Evolutionary conservation across 53 echinoderm and acorn worm species (phyloP).

Genomic region (Mesocentrotus franciscanus): DNA sequence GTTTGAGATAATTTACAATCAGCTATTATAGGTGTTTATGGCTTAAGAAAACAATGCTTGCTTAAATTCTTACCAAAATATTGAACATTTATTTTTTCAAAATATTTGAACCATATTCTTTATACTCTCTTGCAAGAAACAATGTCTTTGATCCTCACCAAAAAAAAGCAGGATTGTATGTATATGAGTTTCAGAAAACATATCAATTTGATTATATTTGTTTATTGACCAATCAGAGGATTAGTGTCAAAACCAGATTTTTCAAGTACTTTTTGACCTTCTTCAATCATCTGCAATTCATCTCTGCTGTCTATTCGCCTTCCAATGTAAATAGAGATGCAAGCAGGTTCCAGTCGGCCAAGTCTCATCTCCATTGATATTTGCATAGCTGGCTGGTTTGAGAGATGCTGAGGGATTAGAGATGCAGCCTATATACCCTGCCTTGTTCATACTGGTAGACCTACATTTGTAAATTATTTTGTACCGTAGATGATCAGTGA

Average conservation of each 20-base stretch:
- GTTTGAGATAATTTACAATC: not conserved
- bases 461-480: too few species aligned
- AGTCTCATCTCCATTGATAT: conserved; percentile 1
- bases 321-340: conserved; percentile 31
- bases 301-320: conserved; percentile 30
- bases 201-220: too few species aligned
- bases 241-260: not conserved
- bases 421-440: not conserved
- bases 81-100: too few species aligned
- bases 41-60: not conserved
- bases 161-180: too few species aligned
- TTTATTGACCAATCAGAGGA: not conserved
- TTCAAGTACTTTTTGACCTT: conserved; percentile 17
- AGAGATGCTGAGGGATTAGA: conserved; percentile 15
- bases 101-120: not conserved
- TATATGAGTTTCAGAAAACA: not conserved
- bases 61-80: not conserved
- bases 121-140: not conserved
- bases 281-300: conserved; percentile 16
- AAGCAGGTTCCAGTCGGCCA: not conserved
- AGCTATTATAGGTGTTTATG: not conserved
- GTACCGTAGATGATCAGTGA: too few species aligned
- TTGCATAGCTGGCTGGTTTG: conserved; percentile 48
- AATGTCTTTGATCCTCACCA: not conserved
- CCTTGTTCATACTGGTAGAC: not conserved